Base-by-base conservation (phyloP, 2,888 invertebrate genomes). In the Scaptomyza cyrtandrae region DNA sequence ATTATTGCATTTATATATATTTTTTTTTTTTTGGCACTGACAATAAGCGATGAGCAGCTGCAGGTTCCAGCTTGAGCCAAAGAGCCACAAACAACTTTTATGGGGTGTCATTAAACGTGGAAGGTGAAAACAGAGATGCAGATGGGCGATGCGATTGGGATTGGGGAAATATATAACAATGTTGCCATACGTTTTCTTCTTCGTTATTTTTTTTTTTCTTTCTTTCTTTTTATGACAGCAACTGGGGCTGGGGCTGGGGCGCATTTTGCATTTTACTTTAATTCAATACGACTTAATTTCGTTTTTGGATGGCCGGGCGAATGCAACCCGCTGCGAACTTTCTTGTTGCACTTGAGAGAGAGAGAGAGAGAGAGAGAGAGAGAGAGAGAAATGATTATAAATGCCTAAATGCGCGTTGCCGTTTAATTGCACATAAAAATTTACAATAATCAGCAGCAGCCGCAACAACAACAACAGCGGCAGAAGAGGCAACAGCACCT, bases 361-460 rank as follows among this genome's bases (percentile, higher is more conserved):
- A 39, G 14, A 11, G 49, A 10, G 46, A 48, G 31, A 27, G 31
- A 16, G 7, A 9, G 0, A 9, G 0, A 14, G 13, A 11, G 48
- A 33, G 10, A 7, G 44, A 24, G 24, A 73, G 86, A 85, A 85
- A 78, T 76, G 82, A 73, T 84, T 82, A 81, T 81, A 82, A 88
- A 84, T 88, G 84, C 88, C 80, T 86, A 88, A 84, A 80, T 83
- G 88, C 78, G 75, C 78, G 88, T 75, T 69, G 78, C 84, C 88
- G 80, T 84, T 88, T 86, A 86, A 88, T 88, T 86, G 86, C 81
- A 78, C 84, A 86, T 86, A 86, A 86, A 86, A 85, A 80, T 83
- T 83, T 84, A 83, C 84, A 86, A 83, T 79, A 84, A 81, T 83
- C 86, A 72, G 67, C 70, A 45, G 62, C 39, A 59, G 56, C 41